These are phyloP conservation scores for Corythaixoides concolor DNA, from an alignment of 2,113 vertebrate species.

Conservation along the genomic window DNA sequence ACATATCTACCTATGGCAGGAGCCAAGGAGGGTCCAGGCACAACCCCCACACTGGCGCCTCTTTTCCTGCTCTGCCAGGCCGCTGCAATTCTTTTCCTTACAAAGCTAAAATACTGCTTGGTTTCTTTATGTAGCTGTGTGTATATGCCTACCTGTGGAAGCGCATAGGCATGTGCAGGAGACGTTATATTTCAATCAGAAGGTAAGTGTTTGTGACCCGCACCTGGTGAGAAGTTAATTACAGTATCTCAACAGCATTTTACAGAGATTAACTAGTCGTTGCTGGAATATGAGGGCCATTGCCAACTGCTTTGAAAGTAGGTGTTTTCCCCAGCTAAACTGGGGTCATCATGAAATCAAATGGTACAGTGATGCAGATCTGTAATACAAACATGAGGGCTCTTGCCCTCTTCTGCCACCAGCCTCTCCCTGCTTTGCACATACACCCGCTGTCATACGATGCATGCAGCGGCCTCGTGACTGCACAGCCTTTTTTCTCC, in stretches of 20 bases:
- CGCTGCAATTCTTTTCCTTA: not conserved
- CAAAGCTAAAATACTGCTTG: not conserved
- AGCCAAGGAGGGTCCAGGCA: not conserved
- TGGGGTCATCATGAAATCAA: not conserved
- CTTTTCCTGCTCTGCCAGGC: not conserved
- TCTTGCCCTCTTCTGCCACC: not conserved
- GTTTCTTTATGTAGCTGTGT: not conserved
- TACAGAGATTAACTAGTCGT: not conserved
- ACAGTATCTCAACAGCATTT: not conserved
- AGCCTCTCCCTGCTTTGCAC: not conserved
- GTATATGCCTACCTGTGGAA: not conserved
- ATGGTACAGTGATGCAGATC: not conserved
- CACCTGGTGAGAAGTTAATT: not conserved
- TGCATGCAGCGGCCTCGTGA: not conserved
- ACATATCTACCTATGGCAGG: not conserved
- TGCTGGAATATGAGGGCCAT: not conserved
- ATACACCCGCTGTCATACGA: not conserved
- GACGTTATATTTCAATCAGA: not conserved
- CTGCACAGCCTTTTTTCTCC: not conserved
- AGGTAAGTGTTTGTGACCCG: not conserved
- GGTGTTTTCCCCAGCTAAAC: not conserved
- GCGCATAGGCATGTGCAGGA: fast-evolving
- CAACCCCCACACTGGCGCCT: fast-evolving
- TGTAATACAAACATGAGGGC: not conserved
- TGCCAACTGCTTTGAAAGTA: not conserved